Evolutionary conservation across 2,113 vertebrate genomes (phyloP).

Genomic region (Perca flavescens): DNA sequence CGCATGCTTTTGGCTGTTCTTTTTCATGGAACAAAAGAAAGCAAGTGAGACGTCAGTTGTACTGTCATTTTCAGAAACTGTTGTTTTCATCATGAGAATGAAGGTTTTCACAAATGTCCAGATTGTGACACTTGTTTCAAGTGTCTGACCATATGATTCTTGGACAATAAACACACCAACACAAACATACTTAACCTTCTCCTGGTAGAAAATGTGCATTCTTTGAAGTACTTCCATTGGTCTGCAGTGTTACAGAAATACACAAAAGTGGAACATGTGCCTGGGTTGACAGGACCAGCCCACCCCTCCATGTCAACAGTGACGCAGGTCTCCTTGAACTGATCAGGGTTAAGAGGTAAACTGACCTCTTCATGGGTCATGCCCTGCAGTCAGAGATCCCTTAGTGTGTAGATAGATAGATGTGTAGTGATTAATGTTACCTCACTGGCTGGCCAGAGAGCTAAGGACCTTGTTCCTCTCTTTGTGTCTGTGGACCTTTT

Average conservation of each 20-base stretch:
- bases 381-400: slow-evolving; percentile 78
- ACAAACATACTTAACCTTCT: slow-evolving; percentile 28
- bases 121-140: slow-evolving; percentile 29
- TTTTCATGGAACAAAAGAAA: slow-evolving; percentile 28
- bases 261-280: slow-evolving; percentile 49
- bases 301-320: slow-evolving; percentile 34
- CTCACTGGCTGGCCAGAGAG: slow-evolving; percentile 89
- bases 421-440: slow-evolving; percentile 73
- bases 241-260: slow-evolving; percentile 41
- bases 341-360: slow-evolving; percentile 61
- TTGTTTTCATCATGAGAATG: slow-evolving; percentile 22
- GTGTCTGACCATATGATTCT: neutral
- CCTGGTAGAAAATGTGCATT: slow-evolving; percentile 41
- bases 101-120: slow-evolving; percentile 19
- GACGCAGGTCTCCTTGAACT: slow-evolving; percentile 81
- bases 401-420: slow-evolving; percentile 79
- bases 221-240: slow-evolving; percentile 31
- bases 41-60: slow-evolving; percentile 16
- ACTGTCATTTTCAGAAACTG: slow-evolving; percentile 27
- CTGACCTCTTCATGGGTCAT: slow-evolving; percentile 51
- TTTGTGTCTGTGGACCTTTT: slow-evolving; percentile 74
- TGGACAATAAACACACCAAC: slow-evolving; percentile 31
- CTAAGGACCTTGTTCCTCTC: slow-evolving; percentile 72
- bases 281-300: slow-evolving; percentile 54
- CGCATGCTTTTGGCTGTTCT: slow-evolving; percentile 21